Percentiles rank a stretch among this genome's conserved stretches.
These are phyloP conservation scores for Drosophila mulleri DNA, from an alignment of 2,888 invertebrate genomes.

Conservation along the genomic window DNA sequence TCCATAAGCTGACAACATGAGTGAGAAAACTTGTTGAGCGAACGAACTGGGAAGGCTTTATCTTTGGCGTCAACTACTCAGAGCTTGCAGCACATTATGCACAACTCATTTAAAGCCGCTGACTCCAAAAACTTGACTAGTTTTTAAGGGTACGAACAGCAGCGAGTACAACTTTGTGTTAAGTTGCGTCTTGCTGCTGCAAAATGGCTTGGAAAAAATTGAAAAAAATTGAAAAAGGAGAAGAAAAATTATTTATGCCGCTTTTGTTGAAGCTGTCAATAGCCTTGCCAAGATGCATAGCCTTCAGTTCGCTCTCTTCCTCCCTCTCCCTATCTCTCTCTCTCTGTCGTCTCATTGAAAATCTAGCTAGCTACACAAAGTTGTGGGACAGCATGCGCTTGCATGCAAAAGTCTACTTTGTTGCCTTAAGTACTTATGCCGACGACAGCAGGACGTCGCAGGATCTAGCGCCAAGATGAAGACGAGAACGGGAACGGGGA, in stretches of 20 bases:
- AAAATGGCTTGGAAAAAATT: conserved; percentile 76
- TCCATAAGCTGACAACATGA: conserved; percentile 65
- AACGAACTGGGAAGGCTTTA: conserved; percentile 39
- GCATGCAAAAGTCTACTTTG: conserved; percentile 78
- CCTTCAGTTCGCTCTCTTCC: background rate
- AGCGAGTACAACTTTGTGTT: conserved; percentile 68
- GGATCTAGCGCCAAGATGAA: conserved; percentile 26
- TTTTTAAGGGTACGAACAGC: conserved; percentile 35
- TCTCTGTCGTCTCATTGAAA: background rate
- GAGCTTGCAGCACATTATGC: conserved; percentile 60
- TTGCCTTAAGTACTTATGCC: conserved; percentile 79
- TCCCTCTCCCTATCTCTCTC: background rate
- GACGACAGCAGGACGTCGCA: conserved; percentile 50
- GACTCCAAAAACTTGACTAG: conserved; percentile 42
- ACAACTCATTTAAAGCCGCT: conserved; percentile 75
- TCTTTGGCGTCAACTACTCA: conserved; percentile 44
- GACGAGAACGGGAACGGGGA: conserved; percentile 15
- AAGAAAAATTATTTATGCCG: conserved; percentile 68
- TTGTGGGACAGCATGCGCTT: conserved; percentile 76
- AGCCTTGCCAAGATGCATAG: conserved; percentile 49
- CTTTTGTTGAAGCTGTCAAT: conserved; percentile 69
- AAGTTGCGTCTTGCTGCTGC: conserved; percentile 58
- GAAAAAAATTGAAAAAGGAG: conserved; percentile 70
- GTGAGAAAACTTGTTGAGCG: conserved; percentile 75
- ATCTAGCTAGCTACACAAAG: conserved; percentile 57